Base-by-base conservation (phyloP, 2,113 vertebrate genomes). In the Mormyrus iriodes region DNA sequence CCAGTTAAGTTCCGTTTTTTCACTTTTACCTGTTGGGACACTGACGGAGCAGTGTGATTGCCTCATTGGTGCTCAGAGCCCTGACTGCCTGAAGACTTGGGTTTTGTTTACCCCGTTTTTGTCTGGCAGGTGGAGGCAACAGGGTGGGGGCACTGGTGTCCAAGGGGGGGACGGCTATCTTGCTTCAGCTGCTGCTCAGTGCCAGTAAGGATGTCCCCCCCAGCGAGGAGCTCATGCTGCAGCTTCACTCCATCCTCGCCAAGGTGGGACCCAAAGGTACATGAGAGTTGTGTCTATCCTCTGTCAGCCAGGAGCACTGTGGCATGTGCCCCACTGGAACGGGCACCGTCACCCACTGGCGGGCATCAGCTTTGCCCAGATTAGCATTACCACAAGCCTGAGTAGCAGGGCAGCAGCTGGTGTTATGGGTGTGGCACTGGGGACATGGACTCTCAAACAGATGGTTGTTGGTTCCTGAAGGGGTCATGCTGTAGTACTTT, bases 211-310 rank as follows among this genome's bases (percentile, higher is more conserved):
- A 98, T 7, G 89, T 93, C 21, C 94, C 96, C 15, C 94, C 95
- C 87, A 97, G 96, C 91, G 98, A 99, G 90, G 98, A 99, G 42
- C 93, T 99, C 90, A 97, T 99, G 97, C 93, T 98, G 84, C 97
- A 97, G 90, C 95, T 98, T 92, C 98, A 99, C 92, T 97, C 97
- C 6, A 93, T 99, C 90, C 97, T 99, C 88, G 97, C 97, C 89
- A 99, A 99, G 94, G 96, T 97, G 89, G 98, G 98, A 92, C 97
- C 96, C 8, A 99, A 99, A 97, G 98, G 98, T 99, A 91, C n/a
- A 15, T 15, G 73, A 42, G 35, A 15, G 35, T 79, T 2, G 15
- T 73, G 65, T 73, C 65, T n/a, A 13, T 73, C 65, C 65, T 35
- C 2, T 3, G 27, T 79, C 35, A 35, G 7, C 2, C 31, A 79